phyloP scores from a whole-genome alignment of 2,113 vertebrate species.

The Plecturocebus donacophilus region DNA sequence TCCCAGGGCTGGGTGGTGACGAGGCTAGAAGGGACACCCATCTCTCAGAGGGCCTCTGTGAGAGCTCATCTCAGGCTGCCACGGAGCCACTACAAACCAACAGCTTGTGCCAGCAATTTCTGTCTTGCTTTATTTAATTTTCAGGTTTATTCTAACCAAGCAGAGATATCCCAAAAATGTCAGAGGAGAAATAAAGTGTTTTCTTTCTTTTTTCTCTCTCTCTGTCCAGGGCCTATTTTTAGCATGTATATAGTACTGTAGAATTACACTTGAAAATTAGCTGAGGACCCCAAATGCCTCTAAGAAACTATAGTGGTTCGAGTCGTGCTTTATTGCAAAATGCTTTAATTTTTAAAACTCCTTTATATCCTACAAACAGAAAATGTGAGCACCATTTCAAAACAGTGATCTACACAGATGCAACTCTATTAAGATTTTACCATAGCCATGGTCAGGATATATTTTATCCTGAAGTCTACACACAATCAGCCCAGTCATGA shows the following conservation, averaged over 20 bases:
- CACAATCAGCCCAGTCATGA: neutral
- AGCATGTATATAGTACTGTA: neutral
- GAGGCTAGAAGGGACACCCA: no score
- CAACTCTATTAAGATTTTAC: neutral
- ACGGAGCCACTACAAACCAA: neutral
- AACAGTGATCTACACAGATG: neutral
- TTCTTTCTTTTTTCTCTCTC: neutral
- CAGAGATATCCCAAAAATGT: neutral
- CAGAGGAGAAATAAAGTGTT: neutral
- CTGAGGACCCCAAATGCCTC: neutral
- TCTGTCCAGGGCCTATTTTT: neutral
- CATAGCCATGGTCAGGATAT: neutral
- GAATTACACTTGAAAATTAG: neutral
- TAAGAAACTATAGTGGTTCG: neutral
- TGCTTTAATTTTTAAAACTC: neutral
- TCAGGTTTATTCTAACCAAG: neutral
- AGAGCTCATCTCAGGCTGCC: neutral
- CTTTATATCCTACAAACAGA: neutral
- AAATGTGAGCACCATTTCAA: neutral
- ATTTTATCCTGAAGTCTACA: neutral
- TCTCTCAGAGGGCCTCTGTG: no score
- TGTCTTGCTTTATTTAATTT: neutral
- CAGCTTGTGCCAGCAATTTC: neutral
- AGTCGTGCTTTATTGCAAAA: neutral
- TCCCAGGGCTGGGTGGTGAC: neutral